Base-by-base conservation (phyloP, 2,113 vertebrate genomes). In the Odontesthes bonariensis region DNA sequence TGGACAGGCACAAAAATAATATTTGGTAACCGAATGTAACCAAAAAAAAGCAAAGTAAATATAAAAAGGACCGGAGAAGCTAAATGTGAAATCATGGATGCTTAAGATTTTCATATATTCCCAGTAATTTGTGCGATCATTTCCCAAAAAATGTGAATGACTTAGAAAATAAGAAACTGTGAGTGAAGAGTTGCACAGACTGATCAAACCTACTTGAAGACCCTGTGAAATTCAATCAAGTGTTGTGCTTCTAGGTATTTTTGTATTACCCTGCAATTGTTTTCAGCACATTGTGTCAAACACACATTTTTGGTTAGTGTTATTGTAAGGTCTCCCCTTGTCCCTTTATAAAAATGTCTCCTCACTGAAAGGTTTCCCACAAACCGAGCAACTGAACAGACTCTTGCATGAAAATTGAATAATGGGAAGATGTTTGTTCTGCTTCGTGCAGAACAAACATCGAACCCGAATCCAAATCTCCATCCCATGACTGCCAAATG, bases 131-230 rank as follows among this genome's bases (percentile, higher is more conserved):
- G 47, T 73, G 33, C 58, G 66, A 79, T 55, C 65, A 66, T 59
- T 58, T 75, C 57, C 69, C 40, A 70, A 73, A 82, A 73, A 78
- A 73, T 79, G 56, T 78, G 77, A 86, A 73, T 20, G 5, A 70
- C 35, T n/a, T 33, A 32, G 16, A 53, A 42, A 62, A 10, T 6
- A 63, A 31, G 1, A 35, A 79, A 51, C 17, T 63, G 1, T 65
- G 58, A 69, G 32, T 5, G 22, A 20, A 51, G 31, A 69, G 17
- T 46, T 54, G 11, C 65, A 52, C 52, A 47, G 2, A 40, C 51
- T 33, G 33, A 3, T 64, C 65, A 56, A 51, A 40, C 52, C 35
- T 10, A 58, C 59, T 47, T 19, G 16, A 44, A 46, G 8, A 55
- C 4, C 16, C 42, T 6, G 23, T 69, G 6, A 67, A 58, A 63